Evolutionary conservation across 2,888 invertebrate species (phyloP).

Genomic region (Scelioninae gen. 2): DNA sequence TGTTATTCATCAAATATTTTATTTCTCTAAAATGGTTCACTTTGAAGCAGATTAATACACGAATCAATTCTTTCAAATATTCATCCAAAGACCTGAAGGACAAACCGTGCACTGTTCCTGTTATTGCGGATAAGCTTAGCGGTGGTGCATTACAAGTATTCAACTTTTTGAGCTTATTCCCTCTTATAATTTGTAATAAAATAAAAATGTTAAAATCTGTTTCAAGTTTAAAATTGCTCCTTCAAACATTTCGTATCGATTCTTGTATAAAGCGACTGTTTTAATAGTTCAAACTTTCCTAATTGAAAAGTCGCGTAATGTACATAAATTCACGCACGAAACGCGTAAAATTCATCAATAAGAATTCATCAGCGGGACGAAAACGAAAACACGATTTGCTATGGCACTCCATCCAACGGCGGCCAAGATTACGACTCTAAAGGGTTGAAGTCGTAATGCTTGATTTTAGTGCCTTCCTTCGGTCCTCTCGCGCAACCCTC

Average conservation of each 20-base stretch:
- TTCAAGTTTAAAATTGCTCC: neutral
- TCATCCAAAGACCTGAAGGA: no score
- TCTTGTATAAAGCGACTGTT: slow-evolving; percentile 31
- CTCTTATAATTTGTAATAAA: no score
- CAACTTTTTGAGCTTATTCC: no score
- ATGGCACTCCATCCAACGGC: slow-evolving; percentile 63
- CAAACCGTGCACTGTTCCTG: no score
- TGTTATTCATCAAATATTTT: no score
- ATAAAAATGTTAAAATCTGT: neutral
- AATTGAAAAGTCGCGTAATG: slow-evolving; percentile 52
- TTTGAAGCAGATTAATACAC: no score
- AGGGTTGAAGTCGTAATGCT: slow-evolving; percentile 71
- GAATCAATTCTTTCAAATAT: no score
- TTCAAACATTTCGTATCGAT: slow-evolving; percentile 17
- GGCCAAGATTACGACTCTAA: slow-evolving; percentile 69
- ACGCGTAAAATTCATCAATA: slow-evolving; percentile 63
- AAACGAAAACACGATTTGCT: slow-evolving; percentile 71
- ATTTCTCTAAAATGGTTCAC: no score
- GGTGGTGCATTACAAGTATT: no score
- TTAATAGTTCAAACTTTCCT: slow-evolving; percentile 35
- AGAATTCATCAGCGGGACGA: slow-evolving; percentile 68
- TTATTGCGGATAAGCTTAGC: no score
- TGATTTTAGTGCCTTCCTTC: slow-evolving; percentile 72
- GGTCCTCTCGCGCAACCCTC: slow-evolving; percentile 57
- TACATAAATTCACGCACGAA: slow-evolving; percentile 52